A percentile compares a stretch with the other conserved stretches of the same genome.
phyloP scores from a whole-genome alignment of 2,888 invertebrate species.

The Hetaerina titia region DNA sequence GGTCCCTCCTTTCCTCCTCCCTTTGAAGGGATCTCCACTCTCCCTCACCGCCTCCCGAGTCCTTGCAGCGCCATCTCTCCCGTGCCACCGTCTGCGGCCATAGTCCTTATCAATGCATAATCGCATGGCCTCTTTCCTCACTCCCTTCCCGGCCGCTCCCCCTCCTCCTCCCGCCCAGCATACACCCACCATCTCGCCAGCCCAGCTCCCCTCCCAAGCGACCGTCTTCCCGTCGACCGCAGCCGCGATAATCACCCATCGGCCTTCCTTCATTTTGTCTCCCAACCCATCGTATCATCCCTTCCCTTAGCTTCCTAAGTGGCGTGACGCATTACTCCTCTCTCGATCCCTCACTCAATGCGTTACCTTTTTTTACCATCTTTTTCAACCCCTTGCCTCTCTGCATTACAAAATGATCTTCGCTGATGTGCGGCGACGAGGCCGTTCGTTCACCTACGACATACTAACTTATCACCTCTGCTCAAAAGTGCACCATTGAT shows the following conservation, averaged over 20 bases:
- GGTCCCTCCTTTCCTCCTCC: not conserved
- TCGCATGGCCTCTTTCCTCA: not conserved
- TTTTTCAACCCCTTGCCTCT: no score
- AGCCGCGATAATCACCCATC: not conserved
- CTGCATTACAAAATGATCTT: not conserved
- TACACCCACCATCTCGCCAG: not conserved
- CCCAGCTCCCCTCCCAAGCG: not conserved
- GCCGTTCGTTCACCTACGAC: not conserved
- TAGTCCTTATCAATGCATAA: not conserved
- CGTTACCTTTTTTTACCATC: not conserved
- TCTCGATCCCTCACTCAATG: not conserved
- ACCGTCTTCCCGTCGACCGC: not conserved
- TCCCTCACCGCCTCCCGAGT: not conserved
- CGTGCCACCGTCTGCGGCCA: not conserved
- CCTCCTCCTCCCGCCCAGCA: not conserved
- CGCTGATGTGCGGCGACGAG: conserved; percentile 3
- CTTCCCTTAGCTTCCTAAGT: not conserved
- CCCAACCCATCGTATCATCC: not conserved
- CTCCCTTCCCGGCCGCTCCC: not conserved
- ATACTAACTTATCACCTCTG: not conserved
- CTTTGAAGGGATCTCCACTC: not conserved
- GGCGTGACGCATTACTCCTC: not conserved
- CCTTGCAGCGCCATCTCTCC: not conserved
- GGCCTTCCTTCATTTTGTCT: not conserved
- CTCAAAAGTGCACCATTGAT: no score